Base-by-base conservation (phyloP, 2,113 vertebrate species). In the Holacanthus passer region DNA sequence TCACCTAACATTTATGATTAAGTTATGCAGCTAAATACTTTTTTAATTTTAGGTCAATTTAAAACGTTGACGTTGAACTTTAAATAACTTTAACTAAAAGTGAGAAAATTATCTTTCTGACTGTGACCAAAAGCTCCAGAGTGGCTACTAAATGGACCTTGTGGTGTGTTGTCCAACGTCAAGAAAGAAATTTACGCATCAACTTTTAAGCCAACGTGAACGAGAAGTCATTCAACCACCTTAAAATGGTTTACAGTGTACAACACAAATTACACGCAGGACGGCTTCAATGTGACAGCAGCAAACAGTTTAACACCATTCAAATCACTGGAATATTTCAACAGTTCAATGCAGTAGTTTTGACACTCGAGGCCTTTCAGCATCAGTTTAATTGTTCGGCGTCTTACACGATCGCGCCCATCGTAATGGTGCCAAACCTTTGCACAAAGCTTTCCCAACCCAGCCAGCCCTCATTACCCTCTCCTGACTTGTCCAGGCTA, bases 351-450 rank as follows among this genome's bases (percentile, higher is more conserved):
- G 20, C 29, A 24, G 35, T 17, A 47, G n/a, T 35, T 65, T 78
- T 20, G n/a, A 60, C 50, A 67, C 12, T 59, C 56, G 43, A 80
- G 2, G 45, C 24, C 12, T 68, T 79, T 79, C 71, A 87, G 32
- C 39, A 37, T 59, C 67, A 47, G 45, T 79, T 68, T 31, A 48
- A 45, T 73, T 80, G 10, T 37, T 35, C 58, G 37, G 41, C 14
- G 41, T 62, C 50, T 50, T 13, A 76, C 14, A 55, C 0, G 0
- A 27, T n/a, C 53, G 43, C 1, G 7, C 56, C 79, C 64, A n/a
- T 64, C 43, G 52, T 35, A 58, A 68, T 70, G 41, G 50, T 62
- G 81, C 68, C 82, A 79, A 81, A 70, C 27, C 47, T 81, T 75
- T 75, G 52, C 5, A 22, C 31, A n/a, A 78, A 56, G 48, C 59